Evolutionary conservation across 1,140 invertebrate genomes (phyloP), one percentile per base, ranked within the genome.

Genomic region (Diabrotica virgifera): DNA sequence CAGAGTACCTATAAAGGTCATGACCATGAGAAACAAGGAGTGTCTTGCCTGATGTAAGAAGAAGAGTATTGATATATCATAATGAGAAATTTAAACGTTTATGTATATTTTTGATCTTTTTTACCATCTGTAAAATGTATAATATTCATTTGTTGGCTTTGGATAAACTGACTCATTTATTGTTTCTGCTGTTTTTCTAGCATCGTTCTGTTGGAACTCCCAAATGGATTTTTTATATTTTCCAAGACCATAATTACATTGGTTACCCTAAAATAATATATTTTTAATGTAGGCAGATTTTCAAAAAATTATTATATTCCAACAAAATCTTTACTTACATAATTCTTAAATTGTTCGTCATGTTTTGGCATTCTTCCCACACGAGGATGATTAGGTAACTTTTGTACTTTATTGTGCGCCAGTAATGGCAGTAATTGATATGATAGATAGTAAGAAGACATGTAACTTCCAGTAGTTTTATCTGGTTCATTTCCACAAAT

Each of bases 401-500:
- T 24, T 24, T 1, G 1, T 24, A 2, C 24, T 24, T 24, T 24
- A 24, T 24, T 24, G 4, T 24, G 24, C 4, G 24, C 24, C 24
- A 24, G 24, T 4, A 24, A 8, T 10, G 40, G 40, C 40, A 46
- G n/a, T 46, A 46, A 59, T 62, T 71, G 66, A 51, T 50, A 71
- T 6, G 64, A 64, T 40, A 71, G 52, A 60, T 71, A 67, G 35
- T 71, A 71, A 5, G 64, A 64, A 9, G 67, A 62, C 5, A 64
- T 36, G 38, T 54, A 69, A 57, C 66, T 69, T 8, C 66, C 62
- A 52, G 54, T 62, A 56, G 52, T 66, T 54, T 66, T 71, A 8
- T 62, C 59, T 52, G 50, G 53, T 36, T 70, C 62, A 14, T 61
- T 40, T 38, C 38, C 36, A 40, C 11, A 38, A 60, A 14, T 12